Evolutionary conservation across 2,888 invertebrate species (phyloP).

Genomic region (Pteria penguin): DNA sequence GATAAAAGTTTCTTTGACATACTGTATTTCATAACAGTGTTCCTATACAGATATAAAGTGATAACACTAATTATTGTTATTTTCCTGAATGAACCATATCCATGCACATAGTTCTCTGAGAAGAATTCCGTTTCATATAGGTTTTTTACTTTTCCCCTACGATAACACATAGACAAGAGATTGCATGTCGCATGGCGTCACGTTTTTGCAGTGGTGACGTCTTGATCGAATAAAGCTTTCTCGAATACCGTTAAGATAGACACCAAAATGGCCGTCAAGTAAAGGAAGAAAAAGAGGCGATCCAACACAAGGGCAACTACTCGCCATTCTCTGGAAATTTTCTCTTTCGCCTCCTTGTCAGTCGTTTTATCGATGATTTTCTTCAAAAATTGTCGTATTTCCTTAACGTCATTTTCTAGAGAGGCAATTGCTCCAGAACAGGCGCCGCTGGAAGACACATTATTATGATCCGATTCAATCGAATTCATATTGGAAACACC

Average conservation of each 20-base stretch:
- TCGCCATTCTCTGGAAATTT: slow-evolving; percentile 76
- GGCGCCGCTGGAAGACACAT: slow-evolving; percentile 39
- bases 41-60: too few relatives aligned
- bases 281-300: slow-evolving; percentile 78
- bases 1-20: too few relatives aligned
- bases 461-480: slow-evolving; percentile 13
- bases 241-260: slow-evolving; percentile 76
- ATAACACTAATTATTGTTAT: too few relatives aligned
- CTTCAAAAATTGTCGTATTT: slow-evolving; percentile 69
- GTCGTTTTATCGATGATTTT: slow-evolving; percentile 65
- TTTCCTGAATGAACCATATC: too few relatives aligned
- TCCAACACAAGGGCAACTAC: slow-evolving; percentile 77
- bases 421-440: slow-evolving; percentile 21
- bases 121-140: too few relatives aligned
- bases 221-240: slow-evolving; percentile 21
- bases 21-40: too few relatives aligned
- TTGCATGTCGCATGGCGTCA: neutral
- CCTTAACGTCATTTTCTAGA: slow-evolving; percentile 74
- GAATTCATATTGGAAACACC: slow-evolving; percentile 28
- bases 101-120: too few relatives aligned
- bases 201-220: neutral
- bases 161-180: neutral
- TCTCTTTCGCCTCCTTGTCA: slow-evolving; percentile 71
- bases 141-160: too few relatives aligned
- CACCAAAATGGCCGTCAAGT: slow-evolving; percentile 73